phyloP scores from a whole-genome alignment of 2,113 vertebrate genomes.

The Mormyrus lacerda region DNA sequence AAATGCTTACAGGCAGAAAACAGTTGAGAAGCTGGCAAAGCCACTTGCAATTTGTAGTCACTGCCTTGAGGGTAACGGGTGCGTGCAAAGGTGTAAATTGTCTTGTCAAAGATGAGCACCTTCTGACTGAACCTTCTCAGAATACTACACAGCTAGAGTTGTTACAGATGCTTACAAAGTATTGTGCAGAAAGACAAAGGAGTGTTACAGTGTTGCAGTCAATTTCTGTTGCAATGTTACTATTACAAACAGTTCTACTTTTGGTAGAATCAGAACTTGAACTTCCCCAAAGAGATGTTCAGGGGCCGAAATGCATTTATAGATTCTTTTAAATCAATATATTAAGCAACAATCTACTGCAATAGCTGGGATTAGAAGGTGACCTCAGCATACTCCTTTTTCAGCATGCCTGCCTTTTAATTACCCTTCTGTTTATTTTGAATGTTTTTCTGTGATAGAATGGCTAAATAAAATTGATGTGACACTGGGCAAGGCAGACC shows the following conservation, averaged over 20 bases:
- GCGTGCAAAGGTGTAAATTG: not conserved
- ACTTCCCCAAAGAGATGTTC: not conserved
- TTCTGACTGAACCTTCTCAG: not conserved
- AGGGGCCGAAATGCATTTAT: not conserved
- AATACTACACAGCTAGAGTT: not conserved
- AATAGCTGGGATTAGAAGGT: not conserved
- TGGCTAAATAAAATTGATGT: not conserved
- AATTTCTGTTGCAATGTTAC: not conserved
- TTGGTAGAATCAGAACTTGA: not conserved
- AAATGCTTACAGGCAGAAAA: not conserved
- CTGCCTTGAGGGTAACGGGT: not conserved
- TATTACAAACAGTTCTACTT: not conserved
- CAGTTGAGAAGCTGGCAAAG: slow-evolving; percentile 33
- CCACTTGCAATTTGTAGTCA: slow-evolving; percentile 46
- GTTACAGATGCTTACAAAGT: not conserved
- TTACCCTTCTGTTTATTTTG: not conserved
- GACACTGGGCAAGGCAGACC: not conserved
- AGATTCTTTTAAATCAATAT: not conserved
- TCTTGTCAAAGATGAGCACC: not conserved
- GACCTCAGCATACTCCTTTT: not conserved
- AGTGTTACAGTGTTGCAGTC: not conserved
- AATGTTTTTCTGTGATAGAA: not conserved
- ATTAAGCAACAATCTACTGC: not conserved
- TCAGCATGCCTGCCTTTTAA: not conserved
- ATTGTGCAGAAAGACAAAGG: not conserved